Evolutionary conservation across 2,797 vertebrate genomes (phyloP), one percentile per base, ranked within the genome.

Genomic region (Acanthopagrus latus): DNA sequence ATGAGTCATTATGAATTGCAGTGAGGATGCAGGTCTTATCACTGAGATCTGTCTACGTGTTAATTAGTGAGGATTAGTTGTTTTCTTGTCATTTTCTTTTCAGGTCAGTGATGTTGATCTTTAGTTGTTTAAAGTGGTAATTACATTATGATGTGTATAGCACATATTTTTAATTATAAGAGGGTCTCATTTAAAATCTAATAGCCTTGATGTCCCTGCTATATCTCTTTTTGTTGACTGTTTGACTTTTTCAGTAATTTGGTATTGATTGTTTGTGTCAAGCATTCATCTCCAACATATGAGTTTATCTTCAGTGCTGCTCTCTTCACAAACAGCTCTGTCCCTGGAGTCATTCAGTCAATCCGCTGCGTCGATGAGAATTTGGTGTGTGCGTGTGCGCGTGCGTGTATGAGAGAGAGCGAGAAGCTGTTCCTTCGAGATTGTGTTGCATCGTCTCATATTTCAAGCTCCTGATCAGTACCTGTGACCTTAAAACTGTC

Each of bases 391-490:
- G 29, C 33, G 29, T 29, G 29, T 7, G 29, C 7, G 23, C 7
- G 64, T 74, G 57, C 63, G 29, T 47, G 50, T 69, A 67, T 23
- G 44, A 17, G 59, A 41, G 51, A 7, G 62, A 3, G 62, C n/a
- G n/a, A n/a, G 77, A 57, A 27, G 18, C 55, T 7, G 33, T 64
- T 54, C 63, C 52, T 25, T 74, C 56, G 52, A 56, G 74, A 79
- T 67, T 75, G 72, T 29, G 63, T 81, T 83, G 60, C 81, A 47
- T 66, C 76, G 55, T 85, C 81, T 92, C 77, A 3, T 71, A 23
- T 90, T 88, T 90, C 81, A 17, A 65, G 29, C 60, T 71, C 20
- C 23, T 64, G 78, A 76, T 86, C 68, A 55, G 64, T 67, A 67
- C 59, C 50, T 60, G 68, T 89, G 84, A 88, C 71, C 68, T 80